Evolutionary conservation across 2,888 invertebrate species (phyloP).

Genomic region (Meandrusa payeni): DNA sequence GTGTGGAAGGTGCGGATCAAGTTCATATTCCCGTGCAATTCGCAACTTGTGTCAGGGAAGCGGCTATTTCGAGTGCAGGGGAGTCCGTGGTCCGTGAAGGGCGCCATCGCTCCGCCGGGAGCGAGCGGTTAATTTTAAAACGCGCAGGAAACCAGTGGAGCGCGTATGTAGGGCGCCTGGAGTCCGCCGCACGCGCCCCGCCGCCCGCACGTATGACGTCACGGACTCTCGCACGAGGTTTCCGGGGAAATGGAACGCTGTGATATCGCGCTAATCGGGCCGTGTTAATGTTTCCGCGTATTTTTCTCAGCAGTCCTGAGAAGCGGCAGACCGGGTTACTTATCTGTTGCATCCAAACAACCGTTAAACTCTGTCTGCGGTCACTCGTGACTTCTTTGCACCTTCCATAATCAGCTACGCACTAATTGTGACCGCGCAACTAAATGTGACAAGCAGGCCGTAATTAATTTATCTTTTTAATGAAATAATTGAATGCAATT

Average conservation of each 20-base stretch:
- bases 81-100: slow-evolving; percentile 68
- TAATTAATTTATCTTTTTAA: no score
- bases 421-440: no score
- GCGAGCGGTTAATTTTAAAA: slow-evolving; percentile 71
- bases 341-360: slow-evolving; percentile 6
- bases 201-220: slow-evolving; percentile 64
- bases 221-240: slow-evolving; percentile 55
- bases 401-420: no score
- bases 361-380: neutral
- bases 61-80: slow-evolving; percentile 46
- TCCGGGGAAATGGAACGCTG: slow-evolving; percentile 71
- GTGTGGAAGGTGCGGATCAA: no score
- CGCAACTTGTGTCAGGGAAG: slow-evolving; percentile 29
- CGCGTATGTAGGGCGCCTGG: slow-evolving; percentile 72
- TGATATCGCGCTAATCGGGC: slow-evolving; percentile 60
- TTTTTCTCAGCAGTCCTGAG: slow-evolving; percentile 26
- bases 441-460: no score
- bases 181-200: slow-evolving; percentile 49
- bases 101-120: slow-evolving; percentile 68
- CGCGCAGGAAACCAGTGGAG: slow-evolving; percentile 71
- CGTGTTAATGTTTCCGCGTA: slow-evolving; percentile 50
- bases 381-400: no score
- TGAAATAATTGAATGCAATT: no score
- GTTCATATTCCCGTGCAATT: slow-evolving; percentile 13
- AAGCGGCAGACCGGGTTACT: slow-evolving; percentile 1